These are phyloP conservation scores for Enteromius argenteus DNA, from an alignment of 2,797 vertebrate genomes.

Conservation along the genomic window DNA sequence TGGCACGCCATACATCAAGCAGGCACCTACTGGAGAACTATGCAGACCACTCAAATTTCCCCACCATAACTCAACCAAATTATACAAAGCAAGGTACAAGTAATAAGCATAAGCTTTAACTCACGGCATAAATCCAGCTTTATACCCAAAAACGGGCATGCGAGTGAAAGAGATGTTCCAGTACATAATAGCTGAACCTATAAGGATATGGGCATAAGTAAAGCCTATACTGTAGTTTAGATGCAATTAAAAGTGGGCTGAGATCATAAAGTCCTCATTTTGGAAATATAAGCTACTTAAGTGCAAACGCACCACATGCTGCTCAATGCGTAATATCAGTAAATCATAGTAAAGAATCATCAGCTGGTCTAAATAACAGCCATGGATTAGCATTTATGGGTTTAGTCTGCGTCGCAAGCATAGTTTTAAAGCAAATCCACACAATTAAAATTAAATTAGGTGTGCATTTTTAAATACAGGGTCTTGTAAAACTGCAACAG, in stretches of 20 bases:
- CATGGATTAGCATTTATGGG: slow-evolving; percentile 32
- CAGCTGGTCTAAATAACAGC: background rate
- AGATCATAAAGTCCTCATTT: slow-evolving; percentile 1
- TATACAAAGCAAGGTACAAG: slow-evolving; percentile 54
- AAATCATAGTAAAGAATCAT: slow-evolving; percentile 22
- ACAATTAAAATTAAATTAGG: background rate
- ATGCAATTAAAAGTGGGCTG: slow-evolving; percentile 7
- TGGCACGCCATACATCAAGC: slow-evolving; percentile 55
- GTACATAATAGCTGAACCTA: slow-evolving; percentile 8
- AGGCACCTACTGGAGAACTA: slow-evolving; percentile 50
- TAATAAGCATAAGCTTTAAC: slow-evolving; percentile 45
- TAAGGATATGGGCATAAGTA: slow-evolving; percentile 14
- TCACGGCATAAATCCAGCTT: slow-evolving; percentile 55
- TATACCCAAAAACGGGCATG: slow-evolving; percentile 55
- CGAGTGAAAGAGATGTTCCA: slow-evolving; percentile 32
- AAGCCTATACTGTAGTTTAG: slow-evolving; percentile 1
- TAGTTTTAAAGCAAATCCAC: background rate
- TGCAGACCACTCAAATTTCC: slow-evolving; percentile 39
- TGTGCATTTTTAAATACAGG: background rate
- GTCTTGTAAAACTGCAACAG: background rate
- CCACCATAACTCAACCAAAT: slow-evolving; percentile 53
- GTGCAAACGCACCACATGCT: slow-evolving; percentile 13
- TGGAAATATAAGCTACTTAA: slow-evolving; percentile 18
- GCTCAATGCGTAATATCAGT: slow-evolving; percentile 10
- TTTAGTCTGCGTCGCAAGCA: slow-evolving; percentile 15